phyloP scores from a whole-genome alignment of 2,888 invertebrate species.

The Calephelis perditalis region DNA sequence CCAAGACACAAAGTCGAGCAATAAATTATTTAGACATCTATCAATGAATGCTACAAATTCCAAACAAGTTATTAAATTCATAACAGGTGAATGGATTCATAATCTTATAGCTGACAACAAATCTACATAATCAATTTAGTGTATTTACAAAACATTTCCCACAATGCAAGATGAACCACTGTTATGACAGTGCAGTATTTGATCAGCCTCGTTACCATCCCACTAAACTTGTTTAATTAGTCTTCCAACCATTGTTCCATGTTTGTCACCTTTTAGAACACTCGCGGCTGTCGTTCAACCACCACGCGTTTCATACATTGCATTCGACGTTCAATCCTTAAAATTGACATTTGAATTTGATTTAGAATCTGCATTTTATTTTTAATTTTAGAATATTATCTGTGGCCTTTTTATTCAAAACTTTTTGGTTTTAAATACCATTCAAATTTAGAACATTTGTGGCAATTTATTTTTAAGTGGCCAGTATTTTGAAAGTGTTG shows the following conservation, averaged over 20 bases:
- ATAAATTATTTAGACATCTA: too few relatives aligned
- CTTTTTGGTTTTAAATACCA: conserved; percentile 1
- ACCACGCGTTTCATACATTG: conserved; percentile 44
- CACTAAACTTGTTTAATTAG: conserved; percentile 43
- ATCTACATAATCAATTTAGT: conserved; percentile 1
- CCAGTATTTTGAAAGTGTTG: conserved; percentile 29
- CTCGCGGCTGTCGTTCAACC: conserved; percentile 50
- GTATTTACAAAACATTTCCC: background rate
- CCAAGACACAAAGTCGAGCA: too few relatives aligned
- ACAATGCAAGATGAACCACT: background rate
- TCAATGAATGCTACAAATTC: background rate
- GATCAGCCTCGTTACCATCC: conserved; percentile 2
- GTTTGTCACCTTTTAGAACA: conserved; percentile 64
- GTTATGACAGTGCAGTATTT: conserved; percentile 4
- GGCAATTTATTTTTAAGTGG: conserved; percentile 18
- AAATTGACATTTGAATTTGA: conserved; percentile 20
- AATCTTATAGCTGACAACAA: background rate
- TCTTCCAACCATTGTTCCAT: conserved; percentile 46
- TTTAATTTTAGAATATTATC: conserved; percentile 6
- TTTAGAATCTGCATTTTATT: conserved; percentile 1
- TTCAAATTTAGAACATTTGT: conserved; percentile 23
- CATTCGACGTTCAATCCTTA: conserved; percentile 40
- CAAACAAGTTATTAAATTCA: background rate
- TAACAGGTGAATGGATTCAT: background rate
- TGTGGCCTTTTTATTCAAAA: background rate